A percentile compares a stretch with the other conserved stretches of the same genome.
Evolutionary conservation across 2,888 invertebrate species (phyloP).

Genomic region (Sialis lutaria): DNA sequence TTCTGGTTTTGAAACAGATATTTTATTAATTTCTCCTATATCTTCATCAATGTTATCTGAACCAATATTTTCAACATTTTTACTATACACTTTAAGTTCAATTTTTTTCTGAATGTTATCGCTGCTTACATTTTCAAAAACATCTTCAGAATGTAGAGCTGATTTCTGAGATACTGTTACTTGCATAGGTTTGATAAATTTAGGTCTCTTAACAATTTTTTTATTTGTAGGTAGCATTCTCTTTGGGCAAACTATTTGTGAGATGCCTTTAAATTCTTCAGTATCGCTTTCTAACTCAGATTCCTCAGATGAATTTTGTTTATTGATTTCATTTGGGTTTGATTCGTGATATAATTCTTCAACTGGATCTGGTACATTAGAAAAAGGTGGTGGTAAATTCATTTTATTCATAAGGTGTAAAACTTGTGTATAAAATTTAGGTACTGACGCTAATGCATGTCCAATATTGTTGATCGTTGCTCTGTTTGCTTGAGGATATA

Average conservation of each 20-base stretch:
- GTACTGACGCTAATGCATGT: constrained; percentile 52
- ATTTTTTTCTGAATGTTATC: constrained; percentile 29
- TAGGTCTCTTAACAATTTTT: constrained; percentile 31
- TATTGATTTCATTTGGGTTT: constrained; percentile 10
- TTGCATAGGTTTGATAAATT: constrained; percentile 27
- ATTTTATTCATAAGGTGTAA: constrained; percentile 91
- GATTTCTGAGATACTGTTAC: constrained; percentile 10
- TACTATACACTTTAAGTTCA: constrained; percentile 29
- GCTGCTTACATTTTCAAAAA: constrained; percentile 32
- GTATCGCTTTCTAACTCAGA: constrained; percentile 48
- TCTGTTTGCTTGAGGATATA: constrained; percentile 61
- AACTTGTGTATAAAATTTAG: constrained; percentile 69
- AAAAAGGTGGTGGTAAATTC: constrained; percentile 76
- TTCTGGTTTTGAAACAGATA: constrained; percentile 8
- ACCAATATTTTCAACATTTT: constrained; percentile 14
- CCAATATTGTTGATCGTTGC: constrained; percentile 62
- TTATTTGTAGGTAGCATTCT: constrained; percentile 25
- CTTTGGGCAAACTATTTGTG: constrained; percentile 29
- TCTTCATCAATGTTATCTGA: constrained; percentile 9
- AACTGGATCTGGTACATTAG: constrained; percentile 25
- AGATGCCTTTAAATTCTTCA: constrained; percentile 22
- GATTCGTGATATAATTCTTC: constrained; percentile 22
- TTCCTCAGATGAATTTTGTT: constrained; percentile 24
- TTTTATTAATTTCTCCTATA: constrained; percentile 20
- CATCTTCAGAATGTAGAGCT: constrained; percentile 28